These are phyloP conservation scores for Gopherus flavomarginatus DNA, from an alignment of 2,113 vertebrate species.

Conservation along the genomic window DNA sequence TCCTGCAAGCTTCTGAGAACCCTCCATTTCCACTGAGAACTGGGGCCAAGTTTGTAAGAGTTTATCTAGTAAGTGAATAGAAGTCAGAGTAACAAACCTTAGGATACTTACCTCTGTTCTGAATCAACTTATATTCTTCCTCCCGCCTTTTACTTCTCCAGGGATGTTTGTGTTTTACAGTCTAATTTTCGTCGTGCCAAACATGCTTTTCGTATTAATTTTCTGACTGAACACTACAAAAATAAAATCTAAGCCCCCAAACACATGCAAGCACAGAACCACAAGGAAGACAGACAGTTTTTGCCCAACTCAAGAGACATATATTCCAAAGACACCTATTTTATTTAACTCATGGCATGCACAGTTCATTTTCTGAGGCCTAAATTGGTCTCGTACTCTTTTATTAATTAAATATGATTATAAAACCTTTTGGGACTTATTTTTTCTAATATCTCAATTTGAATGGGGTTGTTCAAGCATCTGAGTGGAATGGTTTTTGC, in stretches of 20 bases:
- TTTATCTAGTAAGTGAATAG: not conserved
- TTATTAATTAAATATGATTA: slow-evolving; percentile 71
- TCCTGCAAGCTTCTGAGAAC: not conserved
- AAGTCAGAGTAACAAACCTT: not conserved
- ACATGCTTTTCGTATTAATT: not conserved
- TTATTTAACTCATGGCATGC: not conserved
- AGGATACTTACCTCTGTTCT: not conserved
- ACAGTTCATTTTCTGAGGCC: not conserved
- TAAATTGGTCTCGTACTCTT: slow-evolving; percentile 50
- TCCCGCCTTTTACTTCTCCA: not conserved
- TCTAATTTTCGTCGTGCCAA: not conserved
- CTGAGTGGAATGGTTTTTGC: slow-evolving; percentile 52
- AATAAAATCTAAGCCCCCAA: not conserved
- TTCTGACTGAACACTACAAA: not conserved
- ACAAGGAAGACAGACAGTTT: fast-evolving
- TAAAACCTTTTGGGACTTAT: slow-evolving; percentile 62
- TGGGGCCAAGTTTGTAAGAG: not conserved
- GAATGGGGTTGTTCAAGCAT: slow-evolving; percentile 36
- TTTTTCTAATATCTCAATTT: slow-evolving; percentile 60
- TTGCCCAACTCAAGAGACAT: not conserved
- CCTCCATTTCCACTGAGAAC: not conserved
- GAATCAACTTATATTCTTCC: slow-evolving; percentile 9
- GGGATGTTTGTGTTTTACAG: not conserved
- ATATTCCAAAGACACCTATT: not conserved
- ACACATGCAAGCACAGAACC: not conserved